Base-by-base conservation (phyloP, 2,113 vertebrate species). In the Lasiurus cinereus region DNA sequence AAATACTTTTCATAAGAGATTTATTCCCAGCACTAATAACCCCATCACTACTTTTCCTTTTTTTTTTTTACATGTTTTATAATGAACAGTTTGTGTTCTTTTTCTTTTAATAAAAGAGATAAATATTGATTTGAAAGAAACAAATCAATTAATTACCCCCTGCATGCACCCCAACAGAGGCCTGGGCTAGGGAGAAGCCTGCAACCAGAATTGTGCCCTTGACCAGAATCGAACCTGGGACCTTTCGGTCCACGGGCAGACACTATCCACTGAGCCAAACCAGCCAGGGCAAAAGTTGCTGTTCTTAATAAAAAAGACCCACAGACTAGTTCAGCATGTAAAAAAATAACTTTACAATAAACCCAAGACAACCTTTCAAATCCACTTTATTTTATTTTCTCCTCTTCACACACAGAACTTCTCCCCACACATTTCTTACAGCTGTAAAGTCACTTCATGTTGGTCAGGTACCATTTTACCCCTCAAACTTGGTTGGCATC, bases 401-500 rank as follows among this genome's bases (percentile, higher is more conserved):
- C 95, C 93, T 97, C 0, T 0, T 95, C 96, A 96, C 85, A 98
- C 97, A 98, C 97, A 98, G 98, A 98, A 96, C 97, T 98, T 98
- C 98, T 98, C 98, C 98, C 98, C 96, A 92, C 97, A 97, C 97
- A 19, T 94, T 97, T 98, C 97, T 98, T 90, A 94, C 48, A 98
- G 98, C 98, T 98, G 97, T 96, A 98, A 97, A 98, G 98, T 98
- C 97, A 98, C 97, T 97, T 88, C 87, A 97, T 95, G 97, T 98
- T 98, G 95, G 96, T 97, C 97, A 97, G 98, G 98, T 98, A 98
- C 98, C 98, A 97, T 97, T 98, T 98, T 86, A 98, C 96, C 98
- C 98, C 97, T 98, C 98, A 98, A 98, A 98, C 97, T 98, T 97
- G 98, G 98, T 98, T 98, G 98, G 98, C 98, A 97, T 98, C 97